phyloP scores from a whole-genome alignment of 2,113 vertebrate genomes.

The Macrotus californicus region DNA sequence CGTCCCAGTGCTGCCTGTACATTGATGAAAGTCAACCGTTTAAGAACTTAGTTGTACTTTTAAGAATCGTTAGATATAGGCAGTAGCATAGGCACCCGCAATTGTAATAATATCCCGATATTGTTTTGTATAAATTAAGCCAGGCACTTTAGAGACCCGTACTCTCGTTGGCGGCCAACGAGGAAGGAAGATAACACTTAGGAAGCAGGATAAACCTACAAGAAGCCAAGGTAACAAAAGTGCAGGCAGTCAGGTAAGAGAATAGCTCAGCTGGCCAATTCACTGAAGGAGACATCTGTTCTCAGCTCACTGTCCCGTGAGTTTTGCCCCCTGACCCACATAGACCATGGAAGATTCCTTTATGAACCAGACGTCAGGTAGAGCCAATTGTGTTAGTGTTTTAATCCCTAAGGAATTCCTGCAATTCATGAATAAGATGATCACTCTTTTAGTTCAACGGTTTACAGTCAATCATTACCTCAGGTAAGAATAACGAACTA shows the following conservation, averaged over 20 bases:
- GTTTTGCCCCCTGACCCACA: not conserved
- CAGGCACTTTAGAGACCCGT: not conserved
- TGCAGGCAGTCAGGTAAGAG: not conserved
- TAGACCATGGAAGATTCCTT: not conserved
- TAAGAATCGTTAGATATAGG: not conserved
- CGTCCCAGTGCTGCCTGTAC: not conserved
- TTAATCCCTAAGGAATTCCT: not conserved
- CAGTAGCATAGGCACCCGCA: not conserved
- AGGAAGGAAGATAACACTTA: not conserved
- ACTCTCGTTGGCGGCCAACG: not conserved
- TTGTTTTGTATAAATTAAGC: not conserved
- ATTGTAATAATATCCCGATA: not conserved
- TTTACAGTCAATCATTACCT: not conserved
- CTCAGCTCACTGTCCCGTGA: not conserved
- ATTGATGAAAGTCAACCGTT: not conserved
- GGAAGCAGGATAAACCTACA: not conserved
- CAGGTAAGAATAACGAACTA: not conserved
- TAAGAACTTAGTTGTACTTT: not conserved
- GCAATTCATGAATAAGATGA: not conserved
- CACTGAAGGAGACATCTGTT: not conserved
- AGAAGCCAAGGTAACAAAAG: not conserved
- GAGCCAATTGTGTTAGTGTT: not conserved
- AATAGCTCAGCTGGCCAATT: not conserved
- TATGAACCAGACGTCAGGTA: not conserved
- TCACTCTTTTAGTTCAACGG: not conserved